Evolutionary conservation across 1,140 invertebrate species (phyloP).

Genomic region (Branchinecta lindahli): DNA sequence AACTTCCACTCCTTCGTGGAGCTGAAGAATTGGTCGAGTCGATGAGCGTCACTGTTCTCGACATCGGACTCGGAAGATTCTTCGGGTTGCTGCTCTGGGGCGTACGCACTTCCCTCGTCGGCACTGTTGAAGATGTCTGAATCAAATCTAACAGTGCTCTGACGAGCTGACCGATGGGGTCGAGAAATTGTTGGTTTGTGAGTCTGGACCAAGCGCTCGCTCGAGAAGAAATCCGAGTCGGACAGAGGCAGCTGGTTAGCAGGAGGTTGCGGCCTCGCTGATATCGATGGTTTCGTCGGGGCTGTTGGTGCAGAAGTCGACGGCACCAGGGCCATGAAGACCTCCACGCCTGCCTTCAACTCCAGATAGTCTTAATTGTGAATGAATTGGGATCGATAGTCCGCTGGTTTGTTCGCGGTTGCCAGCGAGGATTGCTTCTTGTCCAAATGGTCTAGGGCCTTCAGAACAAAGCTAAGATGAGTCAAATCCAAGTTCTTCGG

Average conservation of each 20-base stretch:
- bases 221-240: too few species aligned
- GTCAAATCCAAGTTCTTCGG: conserved; percentile 4
- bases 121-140: not conserved
- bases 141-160: not conserved
- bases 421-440: not conserved
- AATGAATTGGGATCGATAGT: not conserved
- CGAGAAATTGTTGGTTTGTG: too few species aligned
- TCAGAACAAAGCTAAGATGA: not conserved
- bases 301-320: too few species aligned
- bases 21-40: too few species aligned
- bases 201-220: too few species aligned
- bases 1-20: too few species aligned
- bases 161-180: not conserved
- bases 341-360: not conserved
- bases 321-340: too few species aligned
- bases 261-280: too few species aligned
- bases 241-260: too few species aligned
- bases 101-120: not conserved
- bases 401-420: not conserved
- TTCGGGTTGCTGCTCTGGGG: not conserved
- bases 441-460: conserved; percentile 7
- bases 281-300: too few species aligned
- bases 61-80: not conserved
- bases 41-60: too few species aligned
- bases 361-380: not conserved